phyloP scores from a whole-genome alignment of 2,888 invertebrate genomes.

The Hofmannophila pseudospretella region DNA sequence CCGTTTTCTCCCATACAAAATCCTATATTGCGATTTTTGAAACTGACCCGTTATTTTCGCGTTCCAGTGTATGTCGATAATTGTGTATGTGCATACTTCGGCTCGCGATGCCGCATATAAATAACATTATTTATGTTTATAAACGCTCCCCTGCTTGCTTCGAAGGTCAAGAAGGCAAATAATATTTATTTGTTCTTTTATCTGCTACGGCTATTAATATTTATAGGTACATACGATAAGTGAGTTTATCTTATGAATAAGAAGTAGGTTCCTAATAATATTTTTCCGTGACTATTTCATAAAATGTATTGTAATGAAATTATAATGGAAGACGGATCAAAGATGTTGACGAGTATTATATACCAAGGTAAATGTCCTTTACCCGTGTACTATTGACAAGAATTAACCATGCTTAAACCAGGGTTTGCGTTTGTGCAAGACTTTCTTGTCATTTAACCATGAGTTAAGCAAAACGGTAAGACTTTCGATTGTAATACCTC shows the following conservation, averaged over 20 bases:
- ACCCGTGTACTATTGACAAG: too few species aligned
- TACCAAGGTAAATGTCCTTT: too few species aligned
- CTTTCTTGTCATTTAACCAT: too few species aligned
- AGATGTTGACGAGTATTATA: not conserved
- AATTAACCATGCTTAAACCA: too few species aligned
- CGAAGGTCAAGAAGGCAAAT: not conserved
- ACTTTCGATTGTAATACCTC: too few species aligned
- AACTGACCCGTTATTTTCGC: too few species aligned
- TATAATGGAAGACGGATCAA: not conserved
- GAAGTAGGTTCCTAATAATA: not conserved
- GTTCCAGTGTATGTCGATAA: too few species aligned
- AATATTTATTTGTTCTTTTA: slow-evolving; percentile 1
- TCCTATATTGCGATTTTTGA: too few species aligned
- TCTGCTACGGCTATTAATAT: not conserved
- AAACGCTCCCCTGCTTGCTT: not conserved
- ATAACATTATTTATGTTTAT: not conserved
- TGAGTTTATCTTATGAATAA: not conserved
- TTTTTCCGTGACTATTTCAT: not conserved
- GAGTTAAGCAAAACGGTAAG: too few species aligned
- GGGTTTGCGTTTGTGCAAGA: too few species aligned
- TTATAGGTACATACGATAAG: not conserved
- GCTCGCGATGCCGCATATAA: not conserved
- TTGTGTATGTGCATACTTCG: too few species aligned
- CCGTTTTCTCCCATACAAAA: too few species aligned
- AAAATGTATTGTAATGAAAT: not conserved